Evolutionary conservation across 1,140 invertebrate species (phyloP), one percentile per base, ranked within the genome.

Genomic region (Drosophila eugracilis): DNA sequence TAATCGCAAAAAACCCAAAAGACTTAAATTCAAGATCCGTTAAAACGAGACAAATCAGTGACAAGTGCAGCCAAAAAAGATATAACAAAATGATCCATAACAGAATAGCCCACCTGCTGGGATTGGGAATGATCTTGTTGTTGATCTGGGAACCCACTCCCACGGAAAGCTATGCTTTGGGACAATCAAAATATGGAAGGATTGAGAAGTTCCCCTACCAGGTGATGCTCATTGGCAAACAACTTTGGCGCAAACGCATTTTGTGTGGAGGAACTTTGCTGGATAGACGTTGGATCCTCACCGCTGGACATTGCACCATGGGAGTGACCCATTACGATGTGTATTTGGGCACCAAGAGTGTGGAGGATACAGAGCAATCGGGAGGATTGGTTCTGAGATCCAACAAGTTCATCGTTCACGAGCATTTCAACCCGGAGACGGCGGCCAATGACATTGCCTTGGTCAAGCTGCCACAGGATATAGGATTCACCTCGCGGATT

Each of bases 231-330:
- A 91, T 91, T 3, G 90, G 89, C n/a, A 91, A 91, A 37, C 88
- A 90, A 32, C 57, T 91, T 60, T 91, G 89, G 88, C 75, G 90
- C 42, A 90, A 89, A 21, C 88, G 90, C 17, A 89, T 91, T 6
- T 78, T 96, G 1, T 96, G 96, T 74, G 96, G 95, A 32, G 96
- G 96, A 50, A 95, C 95, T 0, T 89, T 97, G 10, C 94, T 97
- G 57, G 95, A 96, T 70, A 84, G 93, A 1, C 92, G 93, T 4
- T 95, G 96, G 90, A 93, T 97, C 22, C 90, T 97, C 21, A 96
- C 96, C 10, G 96, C 96, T 10, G 96, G 95, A 42, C 96, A 97
- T 83, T 96, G 96, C 79, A 93, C 96, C 17, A 96, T 95, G 79
- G 90, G 90, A 0, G 90, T 91, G 24, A 91, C 88, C 17, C 88